Percentiles rank a stretch among this genome's conserved stretches.
phyloP scores from a whole-genome alignment of 2,888 invertebrate species.

The Protonemura montana region DNA sequence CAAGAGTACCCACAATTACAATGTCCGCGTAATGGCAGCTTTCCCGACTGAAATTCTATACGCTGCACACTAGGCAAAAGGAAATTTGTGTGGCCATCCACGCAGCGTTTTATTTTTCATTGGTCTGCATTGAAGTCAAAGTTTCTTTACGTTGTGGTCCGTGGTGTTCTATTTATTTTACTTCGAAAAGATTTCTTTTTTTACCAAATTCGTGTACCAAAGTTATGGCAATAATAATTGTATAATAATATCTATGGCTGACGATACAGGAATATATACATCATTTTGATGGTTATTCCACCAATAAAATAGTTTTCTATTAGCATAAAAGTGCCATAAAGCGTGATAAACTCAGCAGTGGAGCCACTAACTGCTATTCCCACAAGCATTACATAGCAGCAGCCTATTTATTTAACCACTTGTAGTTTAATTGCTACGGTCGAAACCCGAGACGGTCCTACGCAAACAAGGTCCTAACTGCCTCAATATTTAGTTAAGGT shows the following conservation, averaged over 20 bases:
- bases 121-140: background rate
- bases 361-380: background rate
- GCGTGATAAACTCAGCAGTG: background rate
- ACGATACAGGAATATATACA: background rate
- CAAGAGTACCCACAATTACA: background rate
- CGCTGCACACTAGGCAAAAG: background rate
- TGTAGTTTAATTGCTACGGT: constrained; percentile 19
- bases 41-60: background rate
- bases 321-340: constrained; percentile 12
- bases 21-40: background rate
- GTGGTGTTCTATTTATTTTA: background rate
- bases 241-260: background rate
- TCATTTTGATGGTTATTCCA: background rate
- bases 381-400: constrained; percentile 7
- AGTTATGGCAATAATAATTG: background rate
- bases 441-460: constrained; percentile 14
- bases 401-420: constrained; percentile 20
- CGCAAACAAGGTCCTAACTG: constrained; percentile 2
- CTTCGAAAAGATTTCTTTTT: background rate
- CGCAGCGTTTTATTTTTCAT: background rate
- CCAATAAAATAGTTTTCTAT: constrained; percentile 12
- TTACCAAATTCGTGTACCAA: background rate
- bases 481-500: constrained; percentile 27
- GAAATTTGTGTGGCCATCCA: background rate
- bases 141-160: background rate